phyloP scores from a whole-genome alignment of 2,888 invertebrate genomes.

The Abrostola tripartita region DNA sequence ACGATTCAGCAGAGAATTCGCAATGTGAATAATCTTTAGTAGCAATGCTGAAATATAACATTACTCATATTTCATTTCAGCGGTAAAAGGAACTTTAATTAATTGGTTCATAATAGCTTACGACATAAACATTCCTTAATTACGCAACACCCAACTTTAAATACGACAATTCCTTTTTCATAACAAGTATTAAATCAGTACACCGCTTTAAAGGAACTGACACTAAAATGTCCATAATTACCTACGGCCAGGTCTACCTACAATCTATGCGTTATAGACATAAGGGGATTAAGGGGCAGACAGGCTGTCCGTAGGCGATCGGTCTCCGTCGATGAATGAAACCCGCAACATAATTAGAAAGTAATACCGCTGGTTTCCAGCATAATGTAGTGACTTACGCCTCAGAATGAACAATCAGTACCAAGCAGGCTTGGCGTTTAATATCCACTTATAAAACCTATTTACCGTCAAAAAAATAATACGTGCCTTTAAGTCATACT shows the following conservation, averaged over 20 bases:
- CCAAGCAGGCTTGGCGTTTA: constrained; percentile 23
- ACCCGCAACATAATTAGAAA: constrained; percentile 51
- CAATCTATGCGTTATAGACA: constrained; percentile 38
- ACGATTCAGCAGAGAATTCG: constrained; percentile 46
- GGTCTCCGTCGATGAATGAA: constrained; percentile 40
- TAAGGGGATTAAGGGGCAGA: constrained; percentile 42
- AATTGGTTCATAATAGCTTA: not conserved
- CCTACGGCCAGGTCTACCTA: constrained; percentile 10
- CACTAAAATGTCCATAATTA: constrained; percentile 24
- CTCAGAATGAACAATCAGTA: constrained; percentile 26
- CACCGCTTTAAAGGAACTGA: constrained; percentile 19
- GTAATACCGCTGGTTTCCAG: constrained; percentile 35
- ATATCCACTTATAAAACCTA: constrained; percentile 25
- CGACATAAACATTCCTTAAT: constrained; percentile 1
- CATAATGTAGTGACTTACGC: constrained; percentile 38
- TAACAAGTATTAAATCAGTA: constrained; percentile 37
- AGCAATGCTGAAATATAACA: constrained; percentile 28
- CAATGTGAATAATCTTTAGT: constrained; percentile 48
- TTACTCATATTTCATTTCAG: constrained; percentile 25
- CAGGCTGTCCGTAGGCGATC: constrained; percentile 32
- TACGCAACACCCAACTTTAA: constrained; percentile 9
- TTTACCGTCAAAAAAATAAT: constrained; percentile 24
- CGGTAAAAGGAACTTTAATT: constrained; percentile 24
- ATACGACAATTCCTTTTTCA: constrained; percentile 20
- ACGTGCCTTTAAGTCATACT: constrained; percentile 12